Percentiles rank a stretch among this genome's conserved stretches.
These are phyloP conservation scores for Cheilosia variabilis DNA, from an alignment of 2,888 invertebrate genomes.

Conservation along the genomic window DNA sequence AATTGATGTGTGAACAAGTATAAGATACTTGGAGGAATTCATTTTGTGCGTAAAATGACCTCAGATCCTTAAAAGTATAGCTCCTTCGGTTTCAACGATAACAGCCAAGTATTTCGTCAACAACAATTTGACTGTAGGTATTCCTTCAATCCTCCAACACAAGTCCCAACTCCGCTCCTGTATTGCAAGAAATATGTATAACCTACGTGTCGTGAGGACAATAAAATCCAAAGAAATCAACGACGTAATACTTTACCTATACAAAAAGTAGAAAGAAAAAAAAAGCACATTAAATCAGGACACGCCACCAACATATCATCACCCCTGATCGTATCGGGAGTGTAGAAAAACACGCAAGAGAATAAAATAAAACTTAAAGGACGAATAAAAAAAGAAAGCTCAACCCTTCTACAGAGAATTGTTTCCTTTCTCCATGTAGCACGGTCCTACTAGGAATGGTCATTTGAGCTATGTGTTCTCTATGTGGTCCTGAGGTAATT, in stretches of 20 bases:
- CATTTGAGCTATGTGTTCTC: slow-evolving; percentile 38
- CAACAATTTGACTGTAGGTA: no score
- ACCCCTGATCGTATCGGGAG: slow-evolving; percentile 49
- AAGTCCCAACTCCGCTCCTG: slow-evolving; percentile 10
- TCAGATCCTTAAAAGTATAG: no score
- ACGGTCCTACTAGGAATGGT: slow-evolving; percentile 42
- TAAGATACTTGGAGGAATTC: no score
- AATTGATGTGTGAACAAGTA: no score
- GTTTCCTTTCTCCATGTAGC: neutral
- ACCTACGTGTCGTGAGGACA: slow-evolving; percentile 9
- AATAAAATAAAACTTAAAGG: slow-evolving; percentile 19
- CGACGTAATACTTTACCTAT: neutral
- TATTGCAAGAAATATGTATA: neutral
- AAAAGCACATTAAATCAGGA: slow-evolving; percentile 41
- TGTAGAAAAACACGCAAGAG: slow-evolving; percentile 22
- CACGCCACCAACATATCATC: slow-evolving; percentile 51
- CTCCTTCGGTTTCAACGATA: no score
- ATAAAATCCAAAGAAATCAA: slow-evolving; percentile 41
- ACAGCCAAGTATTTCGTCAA: no score
- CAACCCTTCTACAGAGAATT: slow-evolving; percentile 26
- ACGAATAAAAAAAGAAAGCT: slow-evolving; percentile 9
- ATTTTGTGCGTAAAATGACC: no score
- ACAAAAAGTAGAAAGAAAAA: slow-evolving; percentile 9
- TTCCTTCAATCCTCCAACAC: no score
- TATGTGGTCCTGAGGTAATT: slow-evolving; percentile 57